A percentile compares a stretch with the other conserved stretches of the same genome.
Conservation (phyloP, 1,140 invertebrate genomes). For the Pachypeltis micranthus region DNA sequence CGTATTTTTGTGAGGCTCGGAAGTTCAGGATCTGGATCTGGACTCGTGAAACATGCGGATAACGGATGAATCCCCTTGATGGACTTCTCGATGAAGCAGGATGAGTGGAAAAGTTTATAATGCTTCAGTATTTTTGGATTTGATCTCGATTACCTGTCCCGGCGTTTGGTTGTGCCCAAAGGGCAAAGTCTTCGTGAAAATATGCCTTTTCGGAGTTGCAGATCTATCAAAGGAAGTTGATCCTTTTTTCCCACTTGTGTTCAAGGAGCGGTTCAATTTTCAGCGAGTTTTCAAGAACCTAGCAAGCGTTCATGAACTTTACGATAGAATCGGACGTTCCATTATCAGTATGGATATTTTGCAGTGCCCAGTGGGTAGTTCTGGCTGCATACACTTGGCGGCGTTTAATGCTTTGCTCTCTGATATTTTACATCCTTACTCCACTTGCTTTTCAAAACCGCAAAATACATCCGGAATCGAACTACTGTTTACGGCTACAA, state of each 20-base stretch:
- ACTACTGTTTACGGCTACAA: background rate
- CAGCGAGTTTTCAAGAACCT: slow-evolving; percentile 37
- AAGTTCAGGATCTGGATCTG: too few relatives aligned
- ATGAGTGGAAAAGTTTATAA: slow-evolving; percentile 3
- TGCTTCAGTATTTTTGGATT: background rate
- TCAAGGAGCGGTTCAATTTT: slow-evolving; percentile 52
- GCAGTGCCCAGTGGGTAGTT: slow-evolving; percentile 43
- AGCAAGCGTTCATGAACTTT: slow-evolving; percentile 17
- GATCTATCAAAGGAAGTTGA: slow-evolving; percentile 44
- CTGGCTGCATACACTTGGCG: slow-evolving; percentile 40
- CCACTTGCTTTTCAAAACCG: slow-evolving; percentile 25
- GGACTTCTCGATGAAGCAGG: background rate
- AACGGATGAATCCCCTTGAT: background rate
- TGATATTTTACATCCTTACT: slow-evolving; percentile 48
- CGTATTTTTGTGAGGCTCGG: too few relatives aligned
- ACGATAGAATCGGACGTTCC: slow-evolving; percentile 39
- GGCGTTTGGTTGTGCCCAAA: slow-evolving; percentile 61
- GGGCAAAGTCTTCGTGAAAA: slow-evolving; percentile 48
- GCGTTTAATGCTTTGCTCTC: slow-evolving; percentile 47
- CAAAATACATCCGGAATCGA: background rate
- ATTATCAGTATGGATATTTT: slow-evolving; percentile 47
- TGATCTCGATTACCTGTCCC: slow-evolving; percentile 48
- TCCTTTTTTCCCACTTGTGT: slow-evolving; percentile 49
- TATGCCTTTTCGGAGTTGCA: slow-evolving; percentile 45
- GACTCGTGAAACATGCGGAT: too few relatives aligned